phyloP scores from a whole-genome alignment of 2,888 invertebrate genomes.

The Chalcosyrphus nemorum region DNA sequence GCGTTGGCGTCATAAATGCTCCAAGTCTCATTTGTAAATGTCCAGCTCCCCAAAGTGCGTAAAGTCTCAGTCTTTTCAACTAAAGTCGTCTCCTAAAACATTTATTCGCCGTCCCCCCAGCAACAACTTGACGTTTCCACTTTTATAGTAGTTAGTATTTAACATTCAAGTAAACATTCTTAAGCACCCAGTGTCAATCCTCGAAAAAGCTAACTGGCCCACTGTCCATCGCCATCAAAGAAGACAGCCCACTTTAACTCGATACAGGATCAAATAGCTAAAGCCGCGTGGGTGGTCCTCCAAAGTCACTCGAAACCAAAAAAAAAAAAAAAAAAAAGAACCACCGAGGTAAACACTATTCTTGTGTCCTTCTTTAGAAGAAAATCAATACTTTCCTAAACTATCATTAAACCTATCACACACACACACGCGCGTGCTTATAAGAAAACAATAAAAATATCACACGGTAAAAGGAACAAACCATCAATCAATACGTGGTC shows the following conservation, averaged over 20 bases:
- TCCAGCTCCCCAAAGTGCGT: neutral
- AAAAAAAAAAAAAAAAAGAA: constrained; percentile 13
- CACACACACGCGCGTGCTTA: constrained; percentile 41
- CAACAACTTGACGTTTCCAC: constrained; percentile 52
- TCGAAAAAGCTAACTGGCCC: neutral
- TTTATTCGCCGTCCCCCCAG: neutral
- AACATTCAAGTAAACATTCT: constrained; percentile 59
- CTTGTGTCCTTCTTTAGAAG: constrained; percentile 15
- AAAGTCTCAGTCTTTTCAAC: constrained; percentile 11
- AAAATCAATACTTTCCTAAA: constrained; percentile 64
- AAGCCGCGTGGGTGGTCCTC: constrained; percentile 43
- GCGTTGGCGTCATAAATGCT: neutral
- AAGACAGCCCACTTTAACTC: constrained; percentile 50
- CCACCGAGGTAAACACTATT: constrained; percentile 33
- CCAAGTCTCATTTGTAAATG: neutral
- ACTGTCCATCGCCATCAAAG: constrained; percentile 2
- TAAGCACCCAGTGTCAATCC: constrained; percentile 41
- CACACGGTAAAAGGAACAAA: constrained; percentile 42
- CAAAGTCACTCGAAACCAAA: constrained; percentile 53
- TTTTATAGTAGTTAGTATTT: constrained; percentile 15
- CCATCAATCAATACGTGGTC: constrained; percentile 58
- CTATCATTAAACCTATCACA: constrained; percentile 50
- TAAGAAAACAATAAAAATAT: constrained; percentile 66
- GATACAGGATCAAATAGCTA: constrained; percentile 44
- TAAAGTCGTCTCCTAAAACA: constrained; percentile 9